Evolutionary conservation across 2,113 vertebrate genomes (phyloP).

Genomic region (Seriola dumerili): DNA sequence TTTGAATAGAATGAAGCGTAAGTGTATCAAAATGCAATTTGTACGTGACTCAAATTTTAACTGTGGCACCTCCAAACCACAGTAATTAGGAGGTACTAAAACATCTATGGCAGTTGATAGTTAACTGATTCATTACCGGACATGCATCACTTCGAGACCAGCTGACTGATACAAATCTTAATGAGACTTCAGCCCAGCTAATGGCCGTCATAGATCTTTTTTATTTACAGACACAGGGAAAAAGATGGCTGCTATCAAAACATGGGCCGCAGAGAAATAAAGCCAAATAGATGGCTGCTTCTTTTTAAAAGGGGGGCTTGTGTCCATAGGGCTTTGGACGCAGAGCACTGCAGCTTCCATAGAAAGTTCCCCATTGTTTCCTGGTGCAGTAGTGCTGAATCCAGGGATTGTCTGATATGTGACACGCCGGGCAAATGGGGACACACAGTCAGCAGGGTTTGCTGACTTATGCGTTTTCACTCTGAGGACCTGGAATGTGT

Average conservation of each 20-base stretch:
- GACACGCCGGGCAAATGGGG: conserved; percentile 68
- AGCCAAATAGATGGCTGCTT: conserved; percentile 49
- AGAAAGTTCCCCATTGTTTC: conserved; percentile 85
- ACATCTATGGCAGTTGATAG: conserved; percentile 57
- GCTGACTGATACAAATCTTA: conserved; percentile 66
- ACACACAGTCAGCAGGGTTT: conserved; percentile 64
- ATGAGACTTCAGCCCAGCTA: conserved; percentile 64
- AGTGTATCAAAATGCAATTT: conserved; percentile 62
- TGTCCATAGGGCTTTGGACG: conserved; percentile 54
- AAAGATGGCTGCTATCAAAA: conserved; percentile 58
- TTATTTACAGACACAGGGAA: conserved; percentile 52
- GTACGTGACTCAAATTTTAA: conserved; percentile 43
- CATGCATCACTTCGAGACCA: conserved; percentile 42
- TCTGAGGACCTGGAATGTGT: conserved; percentile 73
- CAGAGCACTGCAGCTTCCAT: conserved; percentile 65
- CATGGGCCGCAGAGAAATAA: conserved; percentile 37
- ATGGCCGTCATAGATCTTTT: conserved; percentile 72
- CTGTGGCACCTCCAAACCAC: conserved; percentile 40
- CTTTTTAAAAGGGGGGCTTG: conserved; percentile 54
- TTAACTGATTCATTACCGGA: conserved; percentile 65
- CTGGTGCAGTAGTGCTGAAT: conserved; percentile 77
- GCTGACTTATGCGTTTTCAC: conserved; percentile 74
- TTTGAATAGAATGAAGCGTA: conserved; percentile 53
- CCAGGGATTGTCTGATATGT: conserved; percentile 78
- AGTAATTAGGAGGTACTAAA: conserved; percentile 70